Percentiles rank a stretch among this genome's conserved stretches.
Conservation (phyloP, 1,140 invertebrate species). For the Idris sp. region DNA sequence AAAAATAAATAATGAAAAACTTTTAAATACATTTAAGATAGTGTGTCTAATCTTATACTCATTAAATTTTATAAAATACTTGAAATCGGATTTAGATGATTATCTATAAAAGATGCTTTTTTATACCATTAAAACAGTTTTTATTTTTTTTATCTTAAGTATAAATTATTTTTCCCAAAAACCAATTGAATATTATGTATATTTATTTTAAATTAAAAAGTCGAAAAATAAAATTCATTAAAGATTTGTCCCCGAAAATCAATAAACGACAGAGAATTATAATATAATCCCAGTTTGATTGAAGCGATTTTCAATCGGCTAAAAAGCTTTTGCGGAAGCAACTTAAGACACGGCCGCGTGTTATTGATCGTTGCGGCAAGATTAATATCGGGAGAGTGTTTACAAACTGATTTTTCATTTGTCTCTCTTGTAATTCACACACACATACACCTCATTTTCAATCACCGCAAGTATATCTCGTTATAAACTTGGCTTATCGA, state of each 20-base stretch:
- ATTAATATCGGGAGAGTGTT: constrained; percentile 71
- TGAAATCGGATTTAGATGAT: no score
- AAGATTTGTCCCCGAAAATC: constrained; percentile 10
- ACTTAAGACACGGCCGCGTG: constrained; percentile 40
- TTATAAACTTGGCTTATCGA: constrained; percentile 65
- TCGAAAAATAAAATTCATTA: no score
- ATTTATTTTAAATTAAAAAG: no score
- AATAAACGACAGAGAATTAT: constrained; percentile 51
- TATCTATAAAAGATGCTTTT: no score
- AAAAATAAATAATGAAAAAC: no score
- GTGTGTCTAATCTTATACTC: no score
- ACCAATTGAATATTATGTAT: no score
- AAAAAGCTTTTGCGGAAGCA: constrained; percentile 45
- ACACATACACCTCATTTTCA: constrained; percentile 45
- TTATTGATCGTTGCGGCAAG: constrained; percentile 61
- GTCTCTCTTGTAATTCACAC: constrained; percentile 32
- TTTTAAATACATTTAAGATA: no score
- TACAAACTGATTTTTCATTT: constrained; percentile 70
- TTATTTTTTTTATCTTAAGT: no score
- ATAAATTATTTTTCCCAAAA: no score
- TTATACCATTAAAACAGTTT: no score
- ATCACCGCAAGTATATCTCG: constrained; percentile 66
- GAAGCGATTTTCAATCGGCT: constrained; percentile 61
- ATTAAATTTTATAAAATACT: no score
- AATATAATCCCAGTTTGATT: constrained; percentile 66